Conservation (phyloP, 2,113 vertebrate species). For the Oryzias celebensis region DNA sequence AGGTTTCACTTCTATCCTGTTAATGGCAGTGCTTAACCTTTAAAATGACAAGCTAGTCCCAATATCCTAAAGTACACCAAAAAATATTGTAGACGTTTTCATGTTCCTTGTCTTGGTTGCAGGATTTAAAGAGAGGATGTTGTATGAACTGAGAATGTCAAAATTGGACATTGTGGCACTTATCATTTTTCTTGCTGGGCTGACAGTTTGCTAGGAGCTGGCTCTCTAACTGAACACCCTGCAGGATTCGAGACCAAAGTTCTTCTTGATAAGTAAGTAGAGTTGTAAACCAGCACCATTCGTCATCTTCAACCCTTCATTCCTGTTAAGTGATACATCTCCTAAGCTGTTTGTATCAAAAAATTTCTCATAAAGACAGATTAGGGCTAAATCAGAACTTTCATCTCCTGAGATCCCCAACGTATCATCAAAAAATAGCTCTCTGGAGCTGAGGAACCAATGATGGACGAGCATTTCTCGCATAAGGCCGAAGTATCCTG, state of each 20-base stretch:
- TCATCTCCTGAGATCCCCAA: constrained; percentile 52
- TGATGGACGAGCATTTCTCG: constrained; percentile 70
- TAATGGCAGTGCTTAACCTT: constrained; percentile 35
- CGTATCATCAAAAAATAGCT: constrained; percentile 68
- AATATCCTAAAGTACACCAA: constrained; percentile 5
- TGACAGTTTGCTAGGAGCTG: too few relatives aligned
- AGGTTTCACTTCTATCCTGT: constrained; percentile 17
- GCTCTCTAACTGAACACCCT: too few relatives aligned
- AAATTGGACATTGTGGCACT: constrained; percentile 9
- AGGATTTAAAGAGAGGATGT: background rate
- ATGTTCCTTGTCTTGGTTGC: constrained; percentile 8
- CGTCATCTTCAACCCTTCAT: constrained; percentile 49
- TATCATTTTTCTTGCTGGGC: background rate
- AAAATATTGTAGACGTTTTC: constrained; percentile 24
- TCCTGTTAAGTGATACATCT: constrained; percentile 54
- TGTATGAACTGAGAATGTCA: constrained; percentile 36
- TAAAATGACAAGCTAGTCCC: constrained; percentile 21
- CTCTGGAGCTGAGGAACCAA: constrained; percentile 62
- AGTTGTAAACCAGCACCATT: constrained; percentile 48
- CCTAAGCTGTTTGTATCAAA: constrained; percentile 36
- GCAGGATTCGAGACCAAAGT: constrained; percentile 28
- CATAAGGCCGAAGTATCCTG: constrained; percentile 67
- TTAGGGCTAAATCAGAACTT: constrained; percentile 57
- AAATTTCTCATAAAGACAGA: constrained; percentile 74
- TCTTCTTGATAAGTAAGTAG: constrained; percentile 54